phyloP scores from a whole-genome alignment of 2,797 vertebrate genomes.

The Melanotaenia nigrans region DNA sequence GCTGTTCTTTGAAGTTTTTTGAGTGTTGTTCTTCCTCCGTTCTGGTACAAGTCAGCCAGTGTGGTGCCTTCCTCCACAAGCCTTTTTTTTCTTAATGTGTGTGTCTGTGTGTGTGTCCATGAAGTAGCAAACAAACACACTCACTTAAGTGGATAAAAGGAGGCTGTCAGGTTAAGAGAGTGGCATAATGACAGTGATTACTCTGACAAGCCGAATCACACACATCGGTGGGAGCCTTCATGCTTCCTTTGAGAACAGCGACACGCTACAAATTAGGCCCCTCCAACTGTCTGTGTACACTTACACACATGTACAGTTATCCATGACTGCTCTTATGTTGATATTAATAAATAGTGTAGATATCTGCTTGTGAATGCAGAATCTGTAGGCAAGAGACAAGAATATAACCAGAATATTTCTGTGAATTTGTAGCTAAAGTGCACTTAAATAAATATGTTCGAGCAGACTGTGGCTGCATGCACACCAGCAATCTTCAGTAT shows the following conservation, averaged over 20 bases:
- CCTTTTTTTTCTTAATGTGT: conserved; percentile 4
- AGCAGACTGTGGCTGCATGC: background rate
- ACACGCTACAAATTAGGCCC: conserved; percentile 23
- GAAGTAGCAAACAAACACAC: conserved; percentile 35
- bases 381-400: background rate
- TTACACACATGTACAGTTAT: background rate
- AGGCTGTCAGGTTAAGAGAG: conserved; percentile 45
- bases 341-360: background rate
- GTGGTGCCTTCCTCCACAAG: conserved; percentile 23
- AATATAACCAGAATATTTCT: background rate
- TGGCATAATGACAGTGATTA: conserved; percentile 51
- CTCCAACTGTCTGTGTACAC: conserved; percentile 1
- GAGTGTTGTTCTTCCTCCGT: conserved; percentile 5
- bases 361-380: background rate
- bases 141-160: conserved; percentile 45
- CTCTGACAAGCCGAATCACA: conserved; percentile 34
- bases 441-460: background rate
- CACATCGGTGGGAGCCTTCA: conserved; percentile 18
- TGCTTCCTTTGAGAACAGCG: conserved; percentile 12
- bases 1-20: background rate
- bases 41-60: conserved; percentile 23
- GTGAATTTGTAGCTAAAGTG: background rate
- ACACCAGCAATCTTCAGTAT: background rate
- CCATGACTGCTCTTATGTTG: background rate
- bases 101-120: conserved; percentile 1